Percentiles rank a stretch among this genome's conserved stretches.
phyloP scores from a whole-genome alignment of 2,888 invertebrate species.

The Eupeodes latifasciatus region DNA sequence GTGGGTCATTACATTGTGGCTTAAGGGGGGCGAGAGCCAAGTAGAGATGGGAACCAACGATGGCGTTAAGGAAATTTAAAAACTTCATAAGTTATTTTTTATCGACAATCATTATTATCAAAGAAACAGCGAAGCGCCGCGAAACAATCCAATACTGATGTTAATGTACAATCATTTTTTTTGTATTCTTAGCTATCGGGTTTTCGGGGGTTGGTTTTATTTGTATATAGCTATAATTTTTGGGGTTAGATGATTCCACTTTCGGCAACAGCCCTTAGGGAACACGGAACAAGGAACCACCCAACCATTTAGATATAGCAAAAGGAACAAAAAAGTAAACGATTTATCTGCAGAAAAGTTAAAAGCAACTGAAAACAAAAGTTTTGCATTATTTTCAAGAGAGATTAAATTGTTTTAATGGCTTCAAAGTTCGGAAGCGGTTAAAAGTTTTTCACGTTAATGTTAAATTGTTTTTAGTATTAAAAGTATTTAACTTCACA shows the following conservation, averaged over 20 bases:
- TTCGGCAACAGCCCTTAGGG: conserved; percentile 51
- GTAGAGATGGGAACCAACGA: background rate
- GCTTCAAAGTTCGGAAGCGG: conserved; percentile 77
- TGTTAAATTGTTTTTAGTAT: conserved; percentile 73
- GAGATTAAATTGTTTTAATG: conserved; percentile 84
- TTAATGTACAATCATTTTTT: conserved; percentile 34
- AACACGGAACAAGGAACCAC: conserved; percentile 35
- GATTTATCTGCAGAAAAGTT: conserved; percentile 72
- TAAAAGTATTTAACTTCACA: conserved; percentile 63
- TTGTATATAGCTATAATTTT: background rate
- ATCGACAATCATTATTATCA: conserved; percentile 51
- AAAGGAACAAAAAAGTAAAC: conserved; percentile 63
- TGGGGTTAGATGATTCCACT: conserved; percentile 23
- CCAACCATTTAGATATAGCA: background rate
- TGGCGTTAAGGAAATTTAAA: conserved; percentile 57
- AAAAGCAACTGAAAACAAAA: conserved; percentile 68
- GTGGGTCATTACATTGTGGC: background rate
- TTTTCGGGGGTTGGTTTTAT: conserved; percentile 33
- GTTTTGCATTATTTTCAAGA: conserved; percentile 81
- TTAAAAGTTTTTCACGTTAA: conserved; percentile 63
- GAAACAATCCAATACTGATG: conserved; percentile 52
- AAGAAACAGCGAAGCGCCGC: conserved; percentile 40
- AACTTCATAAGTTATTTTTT: conserved; percentile 60
- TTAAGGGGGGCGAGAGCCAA: background rate
- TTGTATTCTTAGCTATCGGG: conserved; percentile 24